phyloP scores from a whole-genome alignment of 2,113 vertebrate genomes.

The Bos indicus region DNA sequence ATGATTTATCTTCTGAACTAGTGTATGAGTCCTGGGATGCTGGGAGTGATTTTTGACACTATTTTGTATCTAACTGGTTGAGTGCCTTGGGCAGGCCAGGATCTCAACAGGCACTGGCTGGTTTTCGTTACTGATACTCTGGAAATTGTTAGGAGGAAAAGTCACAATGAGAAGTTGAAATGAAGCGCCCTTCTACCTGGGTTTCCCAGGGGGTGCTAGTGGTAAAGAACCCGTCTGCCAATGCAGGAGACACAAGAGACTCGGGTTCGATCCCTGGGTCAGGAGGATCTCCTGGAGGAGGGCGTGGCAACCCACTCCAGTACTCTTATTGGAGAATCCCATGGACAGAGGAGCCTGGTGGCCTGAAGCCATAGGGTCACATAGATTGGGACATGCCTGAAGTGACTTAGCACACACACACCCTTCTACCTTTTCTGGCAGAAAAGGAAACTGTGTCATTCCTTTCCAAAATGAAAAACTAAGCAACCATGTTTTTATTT shows the following conservation, averaged over 20 bases:
- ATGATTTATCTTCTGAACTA: background rate
- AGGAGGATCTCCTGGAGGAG: background rate
- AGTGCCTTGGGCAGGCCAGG: background rate
- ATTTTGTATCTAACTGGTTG: background rate
- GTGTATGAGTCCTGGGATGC: background rate
- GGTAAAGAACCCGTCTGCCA: background rate
- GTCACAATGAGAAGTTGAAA: background rate
- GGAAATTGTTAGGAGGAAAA: background rate
- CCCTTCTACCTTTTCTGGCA: background rate
- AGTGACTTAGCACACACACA: background rate
- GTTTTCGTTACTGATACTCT: background rate
- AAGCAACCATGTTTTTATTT: background rate
- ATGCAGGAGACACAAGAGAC: background rate
- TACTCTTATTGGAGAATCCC: background rate
- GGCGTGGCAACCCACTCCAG: background rate
- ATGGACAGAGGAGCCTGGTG: background rate
- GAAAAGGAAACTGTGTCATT: background rate
- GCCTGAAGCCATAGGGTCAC: background rate
- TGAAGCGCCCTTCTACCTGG: background rate
- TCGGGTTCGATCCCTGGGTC: background rate
- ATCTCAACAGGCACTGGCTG: background rate
- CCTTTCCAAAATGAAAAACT: background rate
- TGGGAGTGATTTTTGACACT: background rate
- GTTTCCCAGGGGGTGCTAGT: background rate
- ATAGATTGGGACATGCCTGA: background rate